These are phyloP conservation scores for Arnoldichthys spilopterus DNA, from an alignment of 2,797 vertebrate genomes.

Conservation along the genomic window DNA sequence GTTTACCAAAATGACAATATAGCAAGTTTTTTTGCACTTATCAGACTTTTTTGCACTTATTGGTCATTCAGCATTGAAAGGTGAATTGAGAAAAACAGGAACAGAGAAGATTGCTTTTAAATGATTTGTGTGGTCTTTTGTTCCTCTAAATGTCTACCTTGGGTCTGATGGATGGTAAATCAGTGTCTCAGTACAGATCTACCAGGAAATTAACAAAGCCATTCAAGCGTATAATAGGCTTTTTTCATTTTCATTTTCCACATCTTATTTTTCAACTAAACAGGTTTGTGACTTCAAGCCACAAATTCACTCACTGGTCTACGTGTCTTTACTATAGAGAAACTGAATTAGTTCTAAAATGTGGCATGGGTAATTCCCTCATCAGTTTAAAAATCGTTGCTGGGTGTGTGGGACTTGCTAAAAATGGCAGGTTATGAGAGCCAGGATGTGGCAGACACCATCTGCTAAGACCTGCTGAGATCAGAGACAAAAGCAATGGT, in stretches of 20 bases:
- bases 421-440: background rate
- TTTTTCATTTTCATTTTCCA: conserved; percentile 29
- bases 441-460: background rate
- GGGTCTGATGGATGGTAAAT: background rate
- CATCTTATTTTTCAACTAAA: conserved; percentile 33
- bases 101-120: background rate
- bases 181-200: conserved; percentile 23
- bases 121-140: conserved; percentile 7
- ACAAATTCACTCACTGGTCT: conserved; percentile 25
- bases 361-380: conserved; percentile 31
- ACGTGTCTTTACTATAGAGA: conserved; percentile 7
- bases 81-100: background rate
- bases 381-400: conserved; percentile 27
- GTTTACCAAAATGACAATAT: no score
- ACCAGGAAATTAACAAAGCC: conserved; percentile 40
- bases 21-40: no score
- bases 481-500: conserved; percentile 6
- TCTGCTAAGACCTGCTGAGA: conserved; percentile 27
- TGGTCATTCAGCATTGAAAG: background rate
- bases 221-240: conserved; percentile 43
- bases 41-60: no score
- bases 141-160: conserved; percentile 13
- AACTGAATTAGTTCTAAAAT: conserved; percentile 13
- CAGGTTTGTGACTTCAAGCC: conserved; percentile 19
- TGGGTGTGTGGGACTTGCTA: background rate